Base-by-base conservation (phyloP, 2,113 vertebrate genomes). In the Syngnathus scovelli region DNA sequence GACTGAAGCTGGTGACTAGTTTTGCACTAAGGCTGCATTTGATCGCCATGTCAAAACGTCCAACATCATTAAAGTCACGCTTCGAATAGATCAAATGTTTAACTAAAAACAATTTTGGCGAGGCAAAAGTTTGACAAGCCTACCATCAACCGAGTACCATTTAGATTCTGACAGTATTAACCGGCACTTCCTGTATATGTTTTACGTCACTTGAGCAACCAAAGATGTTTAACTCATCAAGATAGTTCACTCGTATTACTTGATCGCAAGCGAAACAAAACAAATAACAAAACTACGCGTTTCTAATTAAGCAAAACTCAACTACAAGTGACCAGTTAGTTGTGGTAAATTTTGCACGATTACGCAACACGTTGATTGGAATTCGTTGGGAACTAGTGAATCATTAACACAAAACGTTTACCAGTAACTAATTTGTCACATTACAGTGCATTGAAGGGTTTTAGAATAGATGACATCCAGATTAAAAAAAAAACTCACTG, bases 151-250 rank as follows among this genome's bases (percentile, higher is more conserved):
- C 21, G 12, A 7, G 10, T 5, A 43, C 13, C 38, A n/a, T 21
- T 61, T 41, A 10, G 9, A 41, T 44, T 44, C 41, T 62, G 61
- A 7, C 41, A 3, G 15, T 27, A 1, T 19, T 23, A 21, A 46
- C 39, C 27, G 9, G 1, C 48, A 82, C 81, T 89, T 87, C 84
- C 87, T 48, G 33, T 36, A 36, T 51, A 82, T 80, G 83, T 85
- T 69, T 43, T 0, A 49, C 46, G 75, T 77, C 58, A 71, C 48
- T 7, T 9, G 39, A 12, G 9, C 10, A 18, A 38, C 27, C 69
- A 72, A 81, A 86, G 82, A 76, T 78, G 23, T 5, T 49, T 13
- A 9, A 54, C 1, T 43, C 0, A 0, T 1, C 21, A 58, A 77
- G 78, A 87, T 66, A 21, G 16, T 72, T 78, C 75, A 59, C 43